phyloP scores from a whole-genome alignment of 2,113 vertebrate species.

The Myotis davidii region DNA sequence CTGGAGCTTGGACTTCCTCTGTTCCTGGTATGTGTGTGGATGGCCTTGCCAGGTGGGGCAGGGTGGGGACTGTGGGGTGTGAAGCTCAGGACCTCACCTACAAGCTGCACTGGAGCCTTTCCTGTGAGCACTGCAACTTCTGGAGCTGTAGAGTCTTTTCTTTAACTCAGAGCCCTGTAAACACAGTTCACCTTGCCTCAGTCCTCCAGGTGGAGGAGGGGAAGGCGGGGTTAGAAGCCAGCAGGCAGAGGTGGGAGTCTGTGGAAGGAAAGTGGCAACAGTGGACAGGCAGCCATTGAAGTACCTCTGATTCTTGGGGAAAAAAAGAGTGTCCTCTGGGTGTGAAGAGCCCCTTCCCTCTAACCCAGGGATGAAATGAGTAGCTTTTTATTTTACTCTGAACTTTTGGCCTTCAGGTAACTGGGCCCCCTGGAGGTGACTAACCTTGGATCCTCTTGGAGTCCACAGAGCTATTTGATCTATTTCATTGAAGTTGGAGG shows the following conservation, averaged over 20 bases:
- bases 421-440: background rate
- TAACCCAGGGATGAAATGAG: background rate
- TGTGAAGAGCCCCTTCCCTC: constrained; percentile 34
- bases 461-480: background rate
- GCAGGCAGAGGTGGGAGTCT: background rate
- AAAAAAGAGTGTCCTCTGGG: background rate
- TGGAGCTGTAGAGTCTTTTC: background rate
- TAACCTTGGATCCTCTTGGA: background rate
- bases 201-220: background rate
- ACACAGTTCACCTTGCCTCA: background rate
- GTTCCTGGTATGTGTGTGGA: background rate
- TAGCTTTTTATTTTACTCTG: background rate
- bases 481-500: background rate
- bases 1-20: background rate
- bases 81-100: background rate
- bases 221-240: background rate
- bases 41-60: background rate
- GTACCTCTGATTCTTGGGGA: background rate
- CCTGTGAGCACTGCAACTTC: background rate
- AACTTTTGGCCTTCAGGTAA: constrained; percentile 24
- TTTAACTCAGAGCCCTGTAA: background rate
- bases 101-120: background rate
- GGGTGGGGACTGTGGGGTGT: too few species aligned
- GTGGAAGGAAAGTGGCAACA: constrained; percentile 22
- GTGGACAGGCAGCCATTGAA: background rate